Conservation (phyloP, 2,113 vertebrate genomes). For the Gymnorhina tibicen region DNA sequence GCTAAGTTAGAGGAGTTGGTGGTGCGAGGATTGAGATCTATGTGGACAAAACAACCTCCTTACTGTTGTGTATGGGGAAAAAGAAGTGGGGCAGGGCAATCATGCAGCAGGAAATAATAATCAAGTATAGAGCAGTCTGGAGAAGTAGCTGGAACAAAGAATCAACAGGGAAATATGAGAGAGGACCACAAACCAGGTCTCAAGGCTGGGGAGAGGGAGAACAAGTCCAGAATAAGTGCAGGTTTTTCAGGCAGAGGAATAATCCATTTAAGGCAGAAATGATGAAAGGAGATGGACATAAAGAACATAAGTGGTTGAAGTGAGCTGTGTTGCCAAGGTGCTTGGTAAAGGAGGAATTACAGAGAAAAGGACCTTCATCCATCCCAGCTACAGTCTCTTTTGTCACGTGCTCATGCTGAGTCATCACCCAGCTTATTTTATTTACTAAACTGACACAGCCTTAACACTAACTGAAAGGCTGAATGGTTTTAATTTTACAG, state of each 20-base stretch:
- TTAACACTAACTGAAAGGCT: background rate
- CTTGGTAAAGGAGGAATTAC: background rate
- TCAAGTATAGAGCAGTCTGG: background rate
- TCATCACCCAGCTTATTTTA: background rate
- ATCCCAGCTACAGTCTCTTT: background rate
- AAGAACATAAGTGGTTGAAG: fast-evolving
- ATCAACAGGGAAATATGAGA: background rate
- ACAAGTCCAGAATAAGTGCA: background rate
- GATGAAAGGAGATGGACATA: background rate
- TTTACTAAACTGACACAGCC: background rate
- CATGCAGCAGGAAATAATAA: background rate
- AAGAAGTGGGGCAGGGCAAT: background rate
- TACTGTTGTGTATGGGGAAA: background rate
- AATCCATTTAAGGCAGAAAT: background rate
- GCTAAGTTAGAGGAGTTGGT: background rate
- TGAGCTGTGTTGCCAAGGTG: background rate
- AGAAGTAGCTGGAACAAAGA: background rate
- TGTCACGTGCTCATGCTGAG: background rate
- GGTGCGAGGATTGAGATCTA: background rate
- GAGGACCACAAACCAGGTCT: background rate
- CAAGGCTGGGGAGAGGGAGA: background rate
- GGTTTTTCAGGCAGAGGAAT: background rate
- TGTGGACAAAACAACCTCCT: background rate
- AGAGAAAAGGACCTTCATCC: background rate
- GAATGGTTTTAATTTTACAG: background rate